phyloP scores from a whole-genome alignment of 2,888 invertebrate species.

The Callyntrura sp. region DNA sequence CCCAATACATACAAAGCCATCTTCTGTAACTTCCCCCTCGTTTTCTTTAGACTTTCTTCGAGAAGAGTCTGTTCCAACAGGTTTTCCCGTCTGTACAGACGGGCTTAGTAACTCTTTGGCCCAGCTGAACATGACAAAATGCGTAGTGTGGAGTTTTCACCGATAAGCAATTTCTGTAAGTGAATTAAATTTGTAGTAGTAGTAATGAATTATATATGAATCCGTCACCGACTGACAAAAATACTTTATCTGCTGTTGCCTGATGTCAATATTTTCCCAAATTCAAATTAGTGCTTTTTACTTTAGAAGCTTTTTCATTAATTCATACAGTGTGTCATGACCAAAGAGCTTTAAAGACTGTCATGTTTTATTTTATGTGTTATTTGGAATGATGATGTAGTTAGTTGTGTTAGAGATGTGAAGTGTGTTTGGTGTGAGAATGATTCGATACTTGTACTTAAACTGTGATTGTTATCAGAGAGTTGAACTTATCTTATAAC shows the following conservation, averaged over 20 bases:
- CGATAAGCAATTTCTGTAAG: neutral
- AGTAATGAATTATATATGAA: neutral
- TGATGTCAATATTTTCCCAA: neutral
- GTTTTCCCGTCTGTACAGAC: constrained; percentile 78
- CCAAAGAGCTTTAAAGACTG: too few relatives aligned
- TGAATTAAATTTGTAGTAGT: neutral
- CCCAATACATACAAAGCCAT: constrained; percentile 81
- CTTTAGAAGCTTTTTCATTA: too few relatives aligned
- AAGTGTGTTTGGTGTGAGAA: too few relatives aligned
- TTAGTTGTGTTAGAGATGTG: too few relatives aligned
- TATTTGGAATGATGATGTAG: too few relatives aligned
- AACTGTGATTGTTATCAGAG: too few relatives aligned
- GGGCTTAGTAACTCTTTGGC: constrained; percentile 77
- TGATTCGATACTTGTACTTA: too few relatives aligned
- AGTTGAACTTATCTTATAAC: too few relatives aligned
- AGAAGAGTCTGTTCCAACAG: constrained; percentile 43
- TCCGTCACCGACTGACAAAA: neutral
- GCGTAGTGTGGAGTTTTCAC: neutral
- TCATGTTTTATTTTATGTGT: too few relatives aligned
- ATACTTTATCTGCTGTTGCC: constrained; percentile 30
- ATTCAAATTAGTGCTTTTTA: too few relatives aligned
- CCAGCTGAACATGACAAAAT: constrained; percentile 42
- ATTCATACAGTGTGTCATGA: too few relatives aligned
- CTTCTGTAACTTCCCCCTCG: constrained; percentile 78
- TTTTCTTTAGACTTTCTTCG: constrained; percentile 63